Percentiles rank a stretch among this genome's conserved stretches.
Conservation (phyloP, 2,113 vertebrate species). For the Otus sunia region DNA sequence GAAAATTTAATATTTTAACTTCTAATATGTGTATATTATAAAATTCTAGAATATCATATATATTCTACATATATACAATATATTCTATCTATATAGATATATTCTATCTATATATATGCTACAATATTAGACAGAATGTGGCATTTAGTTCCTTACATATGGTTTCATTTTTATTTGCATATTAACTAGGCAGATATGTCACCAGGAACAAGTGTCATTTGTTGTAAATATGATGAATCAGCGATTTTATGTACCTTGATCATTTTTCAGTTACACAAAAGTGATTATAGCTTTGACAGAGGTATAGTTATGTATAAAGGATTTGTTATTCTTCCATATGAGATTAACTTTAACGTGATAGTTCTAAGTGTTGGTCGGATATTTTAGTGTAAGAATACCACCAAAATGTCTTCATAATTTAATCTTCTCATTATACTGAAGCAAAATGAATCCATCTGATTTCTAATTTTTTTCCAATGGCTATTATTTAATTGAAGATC, state of each 20-base stretch:
- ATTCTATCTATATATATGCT: too few relatives aligned
- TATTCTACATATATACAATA: too few relatives aligned
- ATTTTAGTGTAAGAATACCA: neutral
- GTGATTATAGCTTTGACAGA: neutral
- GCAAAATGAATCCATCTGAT: neutral
- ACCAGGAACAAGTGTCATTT: neutral
- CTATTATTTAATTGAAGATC: neutral
- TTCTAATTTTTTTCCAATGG: neutral
- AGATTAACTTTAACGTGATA: neutral
- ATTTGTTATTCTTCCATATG: neutral
- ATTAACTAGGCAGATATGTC: neutral
- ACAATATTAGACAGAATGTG: neutral
- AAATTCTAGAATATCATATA: neutral
- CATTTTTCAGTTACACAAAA: neutral
- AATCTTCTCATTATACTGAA: neutral
- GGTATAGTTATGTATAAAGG: neutral
- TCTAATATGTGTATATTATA: neutral
- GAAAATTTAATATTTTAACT: neutral
- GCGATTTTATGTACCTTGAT: neutral
- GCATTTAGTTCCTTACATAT: neutral
- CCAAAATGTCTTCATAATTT: neutral
- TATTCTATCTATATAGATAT: too few relatives aligned
- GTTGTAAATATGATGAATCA: neutral
- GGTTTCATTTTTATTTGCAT: neutral
- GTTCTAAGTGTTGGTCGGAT: neutral